Evolutionary conservation across 2,797 vertebrate species (phyloP).

Genomic region (Cheirogaleus major): DNA sequence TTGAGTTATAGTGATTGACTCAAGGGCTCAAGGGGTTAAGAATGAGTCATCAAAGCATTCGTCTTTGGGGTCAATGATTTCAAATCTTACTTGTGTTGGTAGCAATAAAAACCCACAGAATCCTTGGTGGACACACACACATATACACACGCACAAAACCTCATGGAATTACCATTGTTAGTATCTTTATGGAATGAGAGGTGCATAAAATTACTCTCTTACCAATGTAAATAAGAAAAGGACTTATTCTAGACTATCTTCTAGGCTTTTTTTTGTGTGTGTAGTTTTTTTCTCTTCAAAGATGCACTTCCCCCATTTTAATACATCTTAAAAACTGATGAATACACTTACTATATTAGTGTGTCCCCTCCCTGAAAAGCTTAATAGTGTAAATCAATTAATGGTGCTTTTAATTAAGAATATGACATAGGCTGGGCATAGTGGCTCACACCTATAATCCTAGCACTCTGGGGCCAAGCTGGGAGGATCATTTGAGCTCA

Average conservation of each 20-base stretch:
- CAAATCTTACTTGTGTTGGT: conserved; percentile 10
- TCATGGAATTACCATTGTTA: not conserved
- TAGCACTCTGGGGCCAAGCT: too few species aligned
- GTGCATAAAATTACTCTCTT: not conserved
- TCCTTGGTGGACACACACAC: not conserved
- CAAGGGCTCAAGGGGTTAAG: not conserved
- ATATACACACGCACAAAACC: too few species aligned
- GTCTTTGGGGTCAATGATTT: not conserved
- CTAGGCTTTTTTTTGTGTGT: not conserved
- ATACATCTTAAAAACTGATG: not conserved
- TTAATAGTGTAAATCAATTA: not conserved
- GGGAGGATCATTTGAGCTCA: too few species aligned
- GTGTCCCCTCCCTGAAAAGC: not conserved
- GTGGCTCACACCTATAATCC: too few species aligned
- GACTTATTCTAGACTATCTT: not conserved
- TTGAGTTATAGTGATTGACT: not conserved
- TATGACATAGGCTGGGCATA: not conserved
- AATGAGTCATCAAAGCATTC: not conserved
- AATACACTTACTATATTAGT: not conserved
- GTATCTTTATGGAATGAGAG: not conserved
- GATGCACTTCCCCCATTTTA: not conserved
- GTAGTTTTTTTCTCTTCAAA: not conserved
- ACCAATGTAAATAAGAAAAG: not conserved
- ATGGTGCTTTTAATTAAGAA: not conserved
- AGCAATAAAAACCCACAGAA: not conserved